Percentiles rank a stretch among this genome's conserved stretches.
Evolutionary conservation across 2,888 invertebrate genomes (phyloP).

Genomic region (Drosophila siamana): DNA sequence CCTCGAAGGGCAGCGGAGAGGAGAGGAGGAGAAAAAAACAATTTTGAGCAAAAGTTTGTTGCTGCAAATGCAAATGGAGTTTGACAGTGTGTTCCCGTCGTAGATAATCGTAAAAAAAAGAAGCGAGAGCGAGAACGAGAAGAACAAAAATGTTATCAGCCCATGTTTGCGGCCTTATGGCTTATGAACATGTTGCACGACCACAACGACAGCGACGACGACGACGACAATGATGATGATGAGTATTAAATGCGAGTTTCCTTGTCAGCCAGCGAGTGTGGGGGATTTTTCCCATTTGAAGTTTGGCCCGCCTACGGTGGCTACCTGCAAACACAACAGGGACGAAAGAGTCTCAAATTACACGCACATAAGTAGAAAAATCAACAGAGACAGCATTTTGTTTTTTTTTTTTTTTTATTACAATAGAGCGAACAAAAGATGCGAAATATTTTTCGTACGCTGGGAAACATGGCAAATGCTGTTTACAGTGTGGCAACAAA

Average conservation of each 20-base stretch:
- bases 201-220: conserved; percentile 28
- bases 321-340: conserved; percentile 55
- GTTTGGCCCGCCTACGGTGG: not conserved
- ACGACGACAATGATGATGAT: conserved; percentile 44
- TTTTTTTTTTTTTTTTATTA: too few species aligned
- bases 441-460: conserved; percentile 66
- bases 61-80: conserved; percentile 79
- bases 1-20: too few species aligned
- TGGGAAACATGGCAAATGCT: conserved; percentile 29
- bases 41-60: conserved; percentile 58
- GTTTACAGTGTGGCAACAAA: conserved; percentile 54
- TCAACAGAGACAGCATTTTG: conserved; percentile 43
- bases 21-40: conserved; percentile 42
- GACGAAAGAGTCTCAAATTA: conserved; percentile 64
- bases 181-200: conserved; percentile 41
- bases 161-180: conserved; percentile 32
- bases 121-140: conserved; percentile 17
- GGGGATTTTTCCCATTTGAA: conserved; percentile 21
- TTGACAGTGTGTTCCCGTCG: conserved; percentile 55
- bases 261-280: too few species aligned
- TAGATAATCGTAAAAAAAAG: conserved; percentile 69
- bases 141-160: conserved; percentile 51
- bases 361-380: conserved; percentile 47
- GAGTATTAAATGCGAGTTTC: conserved; percentile 59
- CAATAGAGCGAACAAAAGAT: conserved; percentile 74